Evolutionary conservation across 2,797 vertebrate genomes (phyloP).

Genomic region (Tiaroga cobitis): DNA sequence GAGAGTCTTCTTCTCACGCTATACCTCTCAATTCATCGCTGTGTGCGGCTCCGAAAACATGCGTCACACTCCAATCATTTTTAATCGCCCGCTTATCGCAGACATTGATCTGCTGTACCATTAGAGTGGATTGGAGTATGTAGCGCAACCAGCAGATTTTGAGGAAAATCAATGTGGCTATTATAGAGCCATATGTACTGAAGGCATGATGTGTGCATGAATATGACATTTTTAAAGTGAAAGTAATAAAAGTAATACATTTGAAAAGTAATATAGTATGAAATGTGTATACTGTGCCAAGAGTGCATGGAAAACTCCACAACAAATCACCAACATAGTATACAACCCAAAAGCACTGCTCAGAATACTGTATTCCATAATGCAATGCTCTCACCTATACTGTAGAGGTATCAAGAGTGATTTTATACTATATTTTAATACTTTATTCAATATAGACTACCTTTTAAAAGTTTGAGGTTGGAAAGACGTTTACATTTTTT

Average conservation of each 20-base stretch:
- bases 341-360: background rate
- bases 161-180: constrained; percentile 53
- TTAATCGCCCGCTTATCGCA: constrained; percentile 31
- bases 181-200: constrained; percentile 29
- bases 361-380: background rate
- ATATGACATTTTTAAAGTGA: constrained; percentile 4
- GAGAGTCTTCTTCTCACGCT: constrained; percentile 51
- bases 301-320: background rate
- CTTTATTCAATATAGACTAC: background rate
- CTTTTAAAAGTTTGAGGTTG: background rate
- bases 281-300: background rate
- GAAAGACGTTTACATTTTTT: background rate
- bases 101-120: constrained; percentile 43
- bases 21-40: constrained; percentile 14
- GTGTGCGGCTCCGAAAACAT: constrained; percentile 3
- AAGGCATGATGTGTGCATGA: background rate
- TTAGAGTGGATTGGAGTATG: constrained; percentile 26
- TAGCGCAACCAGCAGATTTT: constrained; percentile 32
- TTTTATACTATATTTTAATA: background rate
- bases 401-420: background rate
- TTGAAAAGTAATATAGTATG: background rate
- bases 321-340: background rate
- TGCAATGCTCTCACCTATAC: background rate
- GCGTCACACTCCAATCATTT: constrained; percentile 44
- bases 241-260: background rate